Percentiles rank a stretch among this genome's conserved stretches.
phyloP scores from a whole-genome alignment of 2,797 vertebrate genomes.

The Hyperoplus lanceolatus region DNA sequence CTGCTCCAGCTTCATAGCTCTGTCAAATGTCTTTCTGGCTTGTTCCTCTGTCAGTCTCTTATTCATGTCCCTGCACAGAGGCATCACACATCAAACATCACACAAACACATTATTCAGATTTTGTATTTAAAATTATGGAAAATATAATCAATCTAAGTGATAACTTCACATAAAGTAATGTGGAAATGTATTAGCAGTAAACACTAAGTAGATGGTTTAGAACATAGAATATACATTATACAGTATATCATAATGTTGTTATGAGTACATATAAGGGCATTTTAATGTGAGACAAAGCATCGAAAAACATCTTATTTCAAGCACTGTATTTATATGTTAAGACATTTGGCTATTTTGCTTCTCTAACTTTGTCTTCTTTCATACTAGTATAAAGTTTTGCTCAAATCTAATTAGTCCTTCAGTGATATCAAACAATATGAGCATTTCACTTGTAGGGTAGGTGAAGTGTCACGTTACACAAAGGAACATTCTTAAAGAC shows the following conservation, averaged over 20 bases:
- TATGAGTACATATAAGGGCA: too few species aligned
- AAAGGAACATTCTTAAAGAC: neutral
- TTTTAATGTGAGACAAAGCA: neutral
- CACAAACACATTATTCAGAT: neutral
- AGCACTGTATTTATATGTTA: neutral
- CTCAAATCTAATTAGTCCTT: neutral
- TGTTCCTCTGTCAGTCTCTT: constrained; percentile 97
- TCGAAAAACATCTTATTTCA: too few species aligned
- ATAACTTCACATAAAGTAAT: too few species aligned
- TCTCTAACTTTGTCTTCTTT: too few species aligned
- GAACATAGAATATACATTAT: neutral
- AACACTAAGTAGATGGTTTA: neutral
- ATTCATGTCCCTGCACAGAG: constrained; percentile 92
- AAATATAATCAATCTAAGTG: neutral
- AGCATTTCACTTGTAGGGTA: neutral
- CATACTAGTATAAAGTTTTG: neutral
- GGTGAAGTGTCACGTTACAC: neutral
- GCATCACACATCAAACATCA: constrained; percentile 1
- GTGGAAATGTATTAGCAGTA: neutral
- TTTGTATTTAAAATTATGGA: neutral
- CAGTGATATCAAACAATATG: neutral
- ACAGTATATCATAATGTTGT: neutral
- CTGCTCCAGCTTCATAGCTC: constrained; percentile 96
- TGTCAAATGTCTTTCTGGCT: constrained; percentile 96
- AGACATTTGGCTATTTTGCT: too few species aligned